Percentiles rank a stretch among this genome's conserved stretches.
Conservation (phyloP, 1,140 invertebrate genomes). For the Sinonovacula constricta region DNA sequence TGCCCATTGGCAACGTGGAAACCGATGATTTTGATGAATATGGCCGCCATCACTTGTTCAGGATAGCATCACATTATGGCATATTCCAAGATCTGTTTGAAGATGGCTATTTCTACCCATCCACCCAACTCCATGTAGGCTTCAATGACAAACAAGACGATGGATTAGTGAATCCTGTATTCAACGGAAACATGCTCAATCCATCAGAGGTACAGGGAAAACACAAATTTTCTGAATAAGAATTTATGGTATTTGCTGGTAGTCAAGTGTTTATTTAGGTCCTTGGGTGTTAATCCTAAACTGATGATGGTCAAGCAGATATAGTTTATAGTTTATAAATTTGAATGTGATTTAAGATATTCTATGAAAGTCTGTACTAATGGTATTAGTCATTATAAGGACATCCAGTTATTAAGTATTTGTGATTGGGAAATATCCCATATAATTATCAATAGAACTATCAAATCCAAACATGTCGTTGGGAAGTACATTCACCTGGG, state of each 20-base stretch:
- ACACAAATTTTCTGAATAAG: too few species aligned
- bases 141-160: slow-evolving; percentile 74
- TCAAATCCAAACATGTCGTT: too few species aligned
- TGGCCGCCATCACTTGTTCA: slow-evolving; percentile 12
- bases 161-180: slow-evolving; percentile 68
- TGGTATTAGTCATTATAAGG: too few species aligned
- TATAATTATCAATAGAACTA: too few species aligned
- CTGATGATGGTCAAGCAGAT: neutral
- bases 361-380: too few species aligned
- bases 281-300: neutral
- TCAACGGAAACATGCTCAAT: slow-evolving; percentile 60
- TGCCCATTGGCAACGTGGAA: slow-evolving; percentile 12
- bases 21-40: slow-evolving; percentile 8
- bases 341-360: too few species aligned
- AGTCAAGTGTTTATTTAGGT: too few species aligned
- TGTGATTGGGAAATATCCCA: too few species aligned
- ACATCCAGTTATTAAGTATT: too few species aligned
- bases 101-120: slow-evolving; percentile 91
- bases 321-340: too few species aligned
- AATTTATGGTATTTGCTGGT: too few species aligned
- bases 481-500: too few species aligned
- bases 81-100: slow-evolving; percentile 93
- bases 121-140: slow-evolving; percentile 83
- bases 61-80: slow-evolving; percentile 91
- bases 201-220: slow-evolving; percentile 55